These are phyloP conservation scores for Gallinago nigripennis DNA, from an alignment of 2,797 vertebrate species.

Conservation along the genomic window DNA sequence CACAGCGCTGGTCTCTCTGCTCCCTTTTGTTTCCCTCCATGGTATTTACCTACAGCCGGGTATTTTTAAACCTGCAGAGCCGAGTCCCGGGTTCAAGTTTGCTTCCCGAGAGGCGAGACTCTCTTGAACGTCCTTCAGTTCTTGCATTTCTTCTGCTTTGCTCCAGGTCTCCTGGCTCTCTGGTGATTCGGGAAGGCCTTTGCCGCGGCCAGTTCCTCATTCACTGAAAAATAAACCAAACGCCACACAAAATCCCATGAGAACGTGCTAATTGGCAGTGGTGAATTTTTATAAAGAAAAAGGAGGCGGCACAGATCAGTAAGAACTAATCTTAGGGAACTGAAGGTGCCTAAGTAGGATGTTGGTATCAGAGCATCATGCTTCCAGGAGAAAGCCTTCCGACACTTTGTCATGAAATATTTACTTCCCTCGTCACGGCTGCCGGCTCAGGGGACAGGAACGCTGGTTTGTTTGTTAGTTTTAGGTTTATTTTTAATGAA, in stretches of 20 bases:
- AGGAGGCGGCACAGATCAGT: not conserved
- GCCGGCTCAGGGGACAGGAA: not conserved
- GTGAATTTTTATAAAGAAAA: not conserved
- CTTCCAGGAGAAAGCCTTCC: not conserved
- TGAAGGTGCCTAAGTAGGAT: not conserved
- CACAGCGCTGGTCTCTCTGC: not conserved
- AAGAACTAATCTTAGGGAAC: not conserved
- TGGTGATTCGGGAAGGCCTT: not conserved
- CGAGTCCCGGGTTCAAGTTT: not conserved
- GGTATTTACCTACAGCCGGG: not conserved
- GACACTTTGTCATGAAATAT: accelerated
- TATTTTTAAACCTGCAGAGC: not conserved
- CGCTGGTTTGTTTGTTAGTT: not conserved
- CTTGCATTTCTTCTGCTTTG: not conserved
- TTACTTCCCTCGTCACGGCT: not conserved
- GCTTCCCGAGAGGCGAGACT: not conserved
- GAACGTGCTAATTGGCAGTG: not conserved
- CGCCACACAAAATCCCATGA: not conserved
- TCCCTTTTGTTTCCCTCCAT: not conserved
- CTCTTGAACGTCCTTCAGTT: not conserved
- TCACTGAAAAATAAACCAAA: slow-evolving; percentile 63
- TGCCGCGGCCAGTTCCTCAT: slow-evolving; percentile 46
- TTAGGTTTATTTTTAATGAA: not conserved
- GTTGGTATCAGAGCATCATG: accelerated
- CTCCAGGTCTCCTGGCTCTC: not conserved